phyloP scores from a whole-genome alignment of 2,113 vertebrate species.

The Phylloscopus trochiloides region DNA sequence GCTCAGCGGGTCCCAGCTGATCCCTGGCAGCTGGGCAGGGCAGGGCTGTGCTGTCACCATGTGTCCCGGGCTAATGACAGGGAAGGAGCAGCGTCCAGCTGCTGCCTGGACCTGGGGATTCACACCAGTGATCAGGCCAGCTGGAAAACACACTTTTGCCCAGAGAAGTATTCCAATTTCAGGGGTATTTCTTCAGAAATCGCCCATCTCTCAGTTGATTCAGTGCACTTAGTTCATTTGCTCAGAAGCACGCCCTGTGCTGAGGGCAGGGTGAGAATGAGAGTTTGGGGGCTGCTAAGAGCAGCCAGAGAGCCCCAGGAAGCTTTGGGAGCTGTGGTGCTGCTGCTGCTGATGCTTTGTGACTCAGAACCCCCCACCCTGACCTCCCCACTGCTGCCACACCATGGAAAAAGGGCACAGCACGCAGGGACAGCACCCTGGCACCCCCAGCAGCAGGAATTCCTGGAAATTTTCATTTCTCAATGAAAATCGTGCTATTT shows the following conservation, averaged over 20 bases:
- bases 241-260: rapidly evolving
- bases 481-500: rapidly evolving
- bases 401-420: rapidly evolving
- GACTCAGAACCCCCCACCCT: background rate
- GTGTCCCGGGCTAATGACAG: background rate
- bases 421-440: background rate
- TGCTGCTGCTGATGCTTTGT: background rate
- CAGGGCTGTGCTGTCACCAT: background rate
- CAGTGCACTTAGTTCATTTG: rapidly evolving
- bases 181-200: rapidly evolving
- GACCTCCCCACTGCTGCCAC: background rate
- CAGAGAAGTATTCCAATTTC: rapidly evolving
- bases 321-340: background rate
- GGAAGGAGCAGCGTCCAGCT: rapidly evolving
- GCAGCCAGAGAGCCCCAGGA: background rate
- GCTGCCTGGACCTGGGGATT: rapidly evolving
- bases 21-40: background rate
- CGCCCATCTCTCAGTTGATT: rapidly evolving
- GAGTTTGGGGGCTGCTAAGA: background rate
- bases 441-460: background rate
- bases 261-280: background rate
- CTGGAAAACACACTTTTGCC: background rate
- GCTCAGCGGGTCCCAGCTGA: background rate
- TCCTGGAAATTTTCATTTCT: background rate
- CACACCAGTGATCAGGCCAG: rapidly evolving